phyloP scores from a whole-genome alignment of 2,797 vertebrate genomes.

The Stomatorhinus walkeri region DNA sequence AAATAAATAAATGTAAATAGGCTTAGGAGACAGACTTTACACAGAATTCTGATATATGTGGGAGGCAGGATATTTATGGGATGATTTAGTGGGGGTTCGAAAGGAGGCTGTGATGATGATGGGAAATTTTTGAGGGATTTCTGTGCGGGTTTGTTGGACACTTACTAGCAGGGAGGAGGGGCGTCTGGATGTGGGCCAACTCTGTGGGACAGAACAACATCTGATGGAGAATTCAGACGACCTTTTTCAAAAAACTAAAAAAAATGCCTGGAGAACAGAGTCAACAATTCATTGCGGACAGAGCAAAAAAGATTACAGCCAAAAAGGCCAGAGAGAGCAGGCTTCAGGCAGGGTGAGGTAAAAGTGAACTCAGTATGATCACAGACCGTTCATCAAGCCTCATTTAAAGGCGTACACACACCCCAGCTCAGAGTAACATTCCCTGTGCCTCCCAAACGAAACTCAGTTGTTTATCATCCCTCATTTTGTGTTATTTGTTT shows the following conservation, averaged over 20 bases:
- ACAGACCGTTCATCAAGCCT: background rate
- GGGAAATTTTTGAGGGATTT: background rate
- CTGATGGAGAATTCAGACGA: background rate
- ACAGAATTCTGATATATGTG: background rate
- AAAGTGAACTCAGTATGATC: background rate
- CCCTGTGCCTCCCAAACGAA: background rate
- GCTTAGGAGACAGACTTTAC: background rate
- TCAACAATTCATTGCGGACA: background rate
- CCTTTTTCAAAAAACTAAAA: background rate
- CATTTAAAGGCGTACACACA: background rate
- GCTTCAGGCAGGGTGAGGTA: background rate
- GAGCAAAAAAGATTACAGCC: background rate
- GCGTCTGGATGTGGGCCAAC: background rate
- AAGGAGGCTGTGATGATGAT: background rate
- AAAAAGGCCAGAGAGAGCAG: background rate
- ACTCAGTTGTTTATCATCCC: background rate
- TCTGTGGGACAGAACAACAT: background rate
- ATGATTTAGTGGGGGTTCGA: background rate
- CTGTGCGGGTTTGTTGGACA: background rate
- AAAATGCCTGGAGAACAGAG: background rate
- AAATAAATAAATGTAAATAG: background rate
- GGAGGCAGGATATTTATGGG: background rate
- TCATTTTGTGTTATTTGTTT: conserved; percentile 22
- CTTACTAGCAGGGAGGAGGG: background rate
- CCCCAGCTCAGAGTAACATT: background rate